A percentile compares a stretch with the other conserved stretches of the same genome.
Evolutionary conservation across 53 echinoderm and acorn worm species (phyloP).

Genomic region (Echinometra lucunter): DNA sequence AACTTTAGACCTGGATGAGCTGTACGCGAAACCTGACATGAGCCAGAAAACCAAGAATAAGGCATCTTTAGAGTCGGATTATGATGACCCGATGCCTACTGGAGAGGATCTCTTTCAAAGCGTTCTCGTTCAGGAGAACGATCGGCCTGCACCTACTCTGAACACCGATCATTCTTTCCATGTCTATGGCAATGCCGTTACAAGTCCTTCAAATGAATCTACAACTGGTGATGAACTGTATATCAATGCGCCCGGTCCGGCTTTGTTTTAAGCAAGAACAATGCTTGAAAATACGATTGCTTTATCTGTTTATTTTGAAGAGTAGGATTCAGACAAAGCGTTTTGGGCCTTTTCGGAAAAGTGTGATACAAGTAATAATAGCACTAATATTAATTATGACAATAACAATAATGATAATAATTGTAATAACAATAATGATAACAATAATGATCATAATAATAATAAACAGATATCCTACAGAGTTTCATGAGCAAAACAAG

Average conservation of each 20-base stretch:
- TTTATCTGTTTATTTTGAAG: too few species aligned
- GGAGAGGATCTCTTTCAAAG: background rate
- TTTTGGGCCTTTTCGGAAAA: too few species aligned
- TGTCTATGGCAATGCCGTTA: background rate
- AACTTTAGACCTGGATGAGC: background rate
- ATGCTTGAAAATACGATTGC: background rate
- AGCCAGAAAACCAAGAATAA: constrained; percentile 6
- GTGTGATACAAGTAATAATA: too few species aligned
- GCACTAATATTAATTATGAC: too few species aligned
- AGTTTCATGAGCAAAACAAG: too few species aligned
- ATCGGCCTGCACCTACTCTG: background rate
- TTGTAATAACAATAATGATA: too few species aligned
- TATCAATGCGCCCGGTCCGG: background rate
- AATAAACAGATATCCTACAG: too few species aligned
- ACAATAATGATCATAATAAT: too few species aligned
- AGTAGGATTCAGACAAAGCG: too few species aligned
- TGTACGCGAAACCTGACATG: constrained; percentile 30
- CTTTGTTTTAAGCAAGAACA: background rate
- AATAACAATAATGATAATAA: too few species aligned
- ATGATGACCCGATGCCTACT: background rate
- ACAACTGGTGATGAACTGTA: background rate
- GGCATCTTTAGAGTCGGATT: background rate
- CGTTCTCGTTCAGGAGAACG: background rate
- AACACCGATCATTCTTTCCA: background rate
- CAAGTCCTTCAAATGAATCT: background rate